Conservation (phyloP, 2,797 vertebrate species). For the Octomys mimax region DNA sequence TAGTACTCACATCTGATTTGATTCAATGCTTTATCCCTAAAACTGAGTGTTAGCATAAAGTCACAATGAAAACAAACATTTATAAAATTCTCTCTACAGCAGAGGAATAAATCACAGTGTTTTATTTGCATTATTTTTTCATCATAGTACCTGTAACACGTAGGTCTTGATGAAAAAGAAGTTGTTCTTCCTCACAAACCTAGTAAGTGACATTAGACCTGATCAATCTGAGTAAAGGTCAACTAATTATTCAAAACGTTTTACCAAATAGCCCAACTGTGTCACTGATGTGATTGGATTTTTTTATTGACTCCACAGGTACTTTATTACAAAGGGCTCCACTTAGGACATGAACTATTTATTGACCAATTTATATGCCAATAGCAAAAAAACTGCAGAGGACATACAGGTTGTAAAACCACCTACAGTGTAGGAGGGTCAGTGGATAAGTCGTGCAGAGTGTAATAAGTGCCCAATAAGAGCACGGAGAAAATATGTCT, state of each 20-base stretch:
- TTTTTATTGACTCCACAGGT: not conserved
- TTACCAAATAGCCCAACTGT: not conserved
- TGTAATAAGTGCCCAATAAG: not conserved
- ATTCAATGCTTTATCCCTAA: not conserved
- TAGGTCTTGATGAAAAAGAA: not conserved
- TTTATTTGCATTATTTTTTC: not conserved
- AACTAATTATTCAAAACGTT: not conserved
- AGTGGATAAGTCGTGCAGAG: not conserved
- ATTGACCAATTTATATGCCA: not conserved
- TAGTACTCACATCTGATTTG: not conserved
- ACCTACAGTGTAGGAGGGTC: rapidly evolving
- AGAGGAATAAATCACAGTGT: not conserved
- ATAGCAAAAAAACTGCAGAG: not conserved
- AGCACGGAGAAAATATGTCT: not conserved
- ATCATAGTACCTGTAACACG: not conserved
- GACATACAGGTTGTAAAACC: not conserved
- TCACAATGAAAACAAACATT: not conserved
- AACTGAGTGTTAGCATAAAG: not conserved
- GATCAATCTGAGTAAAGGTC: not conserved
- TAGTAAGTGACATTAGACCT: not conserved
- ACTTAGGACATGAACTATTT: not conserved
- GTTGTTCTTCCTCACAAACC: not conserved
- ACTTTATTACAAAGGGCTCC: not conserved
- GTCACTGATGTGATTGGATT: not conserved
- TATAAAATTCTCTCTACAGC: not conserved